Evolutionary conservation across 2,888 invertebrate species (phyloP).

Genomic region (Eustalomyia histrio): DNA sequence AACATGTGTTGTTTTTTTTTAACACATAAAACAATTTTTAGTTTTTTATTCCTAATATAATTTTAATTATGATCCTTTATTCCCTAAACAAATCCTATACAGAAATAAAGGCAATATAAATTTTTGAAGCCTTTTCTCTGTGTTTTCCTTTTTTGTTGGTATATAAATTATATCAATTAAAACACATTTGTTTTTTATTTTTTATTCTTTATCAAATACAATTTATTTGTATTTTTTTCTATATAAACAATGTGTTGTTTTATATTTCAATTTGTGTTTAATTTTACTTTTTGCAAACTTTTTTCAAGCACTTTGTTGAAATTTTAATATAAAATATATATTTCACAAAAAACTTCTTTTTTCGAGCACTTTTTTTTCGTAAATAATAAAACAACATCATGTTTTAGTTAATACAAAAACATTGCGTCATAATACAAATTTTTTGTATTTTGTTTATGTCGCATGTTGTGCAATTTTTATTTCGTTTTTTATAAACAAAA

Average conservation of each 20-base stretch:
- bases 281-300: conserved; percentile 40
- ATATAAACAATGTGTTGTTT: conserved; percentile 16
- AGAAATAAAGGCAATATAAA: conserved; percentile 53
- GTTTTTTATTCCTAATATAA: conserved; percentile 44
- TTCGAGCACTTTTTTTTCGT: conserved; percentile 43
- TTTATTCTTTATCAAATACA: not conserved
- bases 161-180: conserved; percentile 45
- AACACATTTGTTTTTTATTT: conserved; percentile 8
- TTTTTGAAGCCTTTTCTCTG: conserved; percentile 64
- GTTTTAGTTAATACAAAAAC: conserved; percentile 53
- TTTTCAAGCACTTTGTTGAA: conserved; percentile 58
- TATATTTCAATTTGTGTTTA: conserved; percentile 31
- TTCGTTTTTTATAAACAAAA: conserved; percentile 20
- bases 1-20: conserved; percentile 26
- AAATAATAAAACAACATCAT: conserved; percentile 15
- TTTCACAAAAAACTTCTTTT: conserved; percentile 55
- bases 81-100: not conserved
- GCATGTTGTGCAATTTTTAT: conserved; percentile 71
- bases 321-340: conserved; percentile 53
- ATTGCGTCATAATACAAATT: conserved; percentile 70
- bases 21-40: conserved; percentile 24
- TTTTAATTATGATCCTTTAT: conserved; percentile 55
- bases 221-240: conserved; percentile 40
- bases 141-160: conserved; percentile 32
- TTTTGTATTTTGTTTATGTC: conserved; percentile 75